phyloP scores from a whole-genome alignment of 2,113 vertebrate species.

The Barnardius zonarius region DNA sequence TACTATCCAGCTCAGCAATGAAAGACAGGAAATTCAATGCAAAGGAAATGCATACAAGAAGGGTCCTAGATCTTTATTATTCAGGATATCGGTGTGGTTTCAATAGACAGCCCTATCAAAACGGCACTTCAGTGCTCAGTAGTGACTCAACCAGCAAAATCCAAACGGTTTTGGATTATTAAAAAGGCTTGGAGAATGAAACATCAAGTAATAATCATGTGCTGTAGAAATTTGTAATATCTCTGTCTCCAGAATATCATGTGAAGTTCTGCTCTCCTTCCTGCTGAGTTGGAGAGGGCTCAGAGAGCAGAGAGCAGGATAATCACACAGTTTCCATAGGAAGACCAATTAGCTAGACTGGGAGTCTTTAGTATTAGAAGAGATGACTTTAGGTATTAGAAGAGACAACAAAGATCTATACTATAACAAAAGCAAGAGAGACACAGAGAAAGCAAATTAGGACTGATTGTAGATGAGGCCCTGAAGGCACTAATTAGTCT shows the following conservation, averaged over 20 bases:
- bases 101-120: background rate
- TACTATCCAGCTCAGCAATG: background rate
- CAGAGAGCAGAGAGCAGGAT: background rate
- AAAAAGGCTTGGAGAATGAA: background rate
- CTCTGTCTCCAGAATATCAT: background rate
- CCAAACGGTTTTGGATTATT: background rate
- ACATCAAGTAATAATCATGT: background rate
- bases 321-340: background rate
- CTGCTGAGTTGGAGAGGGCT: background rate
- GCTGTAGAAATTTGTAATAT: background rate
- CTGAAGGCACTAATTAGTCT: fast-evolving
- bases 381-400: background rate
- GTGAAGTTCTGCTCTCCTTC: background rate
- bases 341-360: background rate
- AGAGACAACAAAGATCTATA: background rate
- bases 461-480: background rate
- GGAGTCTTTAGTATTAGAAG: background rate
- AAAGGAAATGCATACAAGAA: background rate
- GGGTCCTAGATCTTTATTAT: background rate
- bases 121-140: background rate
- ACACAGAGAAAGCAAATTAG: background rate
- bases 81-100: background rate
- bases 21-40: background rate
- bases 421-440: background rate
- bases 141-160: background rate